These are phyloP conservation scores for Scolanthus callimorphus DNA, from an alignment of 92 coral and sea anemone genomes.

Conservation along the genomic window DNA sequence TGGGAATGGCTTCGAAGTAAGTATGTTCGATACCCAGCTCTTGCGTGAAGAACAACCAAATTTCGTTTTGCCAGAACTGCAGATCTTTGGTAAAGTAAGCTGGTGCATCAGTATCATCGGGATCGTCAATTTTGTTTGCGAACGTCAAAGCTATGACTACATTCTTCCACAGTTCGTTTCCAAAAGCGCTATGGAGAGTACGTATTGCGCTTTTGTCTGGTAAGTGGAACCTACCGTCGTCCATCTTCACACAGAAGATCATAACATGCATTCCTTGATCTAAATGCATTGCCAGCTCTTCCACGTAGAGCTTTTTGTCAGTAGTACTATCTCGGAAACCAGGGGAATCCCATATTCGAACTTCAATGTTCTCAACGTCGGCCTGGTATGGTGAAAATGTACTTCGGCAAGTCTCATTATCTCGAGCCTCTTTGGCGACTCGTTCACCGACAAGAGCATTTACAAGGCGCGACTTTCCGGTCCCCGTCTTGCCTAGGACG, in stretches of 20 bases:
- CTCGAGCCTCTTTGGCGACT: conserved; percentile 13
- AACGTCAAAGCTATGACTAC: conserved; percentile 32
- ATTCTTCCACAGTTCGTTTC: conserved; percentile 23
- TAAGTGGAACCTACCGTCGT: conserved; percentile 3
- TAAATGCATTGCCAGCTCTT: too few species aligned
- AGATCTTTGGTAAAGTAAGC: conserved; percentile 6
- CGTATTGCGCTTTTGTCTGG: conserved; percentile 12
- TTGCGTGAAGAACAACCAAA: background rate
- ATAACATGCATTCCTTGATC: too few species aligned
- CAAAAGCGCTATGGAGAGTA: conserved; percentile 16
- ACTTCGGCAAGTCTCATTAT: background rate
- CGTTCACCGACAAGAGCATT: too few species aligned
- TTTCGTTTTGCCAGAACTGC: conserved; percentile 3
- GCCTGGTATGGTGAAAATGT: background rate
- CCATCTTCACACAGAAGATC: too few species aligned
- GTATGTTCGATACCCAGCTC: too few species aligned
- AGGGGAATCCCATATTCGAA: conserved; percentile 27
- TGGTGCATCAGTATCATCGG: background rate
- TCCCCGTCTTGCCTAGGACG: too few species aligned
- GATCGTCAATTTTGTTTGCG: conserved; percentile 11
- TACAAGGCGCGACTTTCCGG: too few species aligned
- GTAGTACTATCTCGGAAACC: conserved; percentile 21
- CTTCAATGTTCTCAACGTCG: background rate
- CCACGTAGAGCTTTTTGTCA: background rate
- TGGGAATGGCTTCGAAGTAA: too few species aligned